Base-by-base conservation (phyloP, 2,113 vertebrate genomes). In the Laticauda laticaudata region DNA sequence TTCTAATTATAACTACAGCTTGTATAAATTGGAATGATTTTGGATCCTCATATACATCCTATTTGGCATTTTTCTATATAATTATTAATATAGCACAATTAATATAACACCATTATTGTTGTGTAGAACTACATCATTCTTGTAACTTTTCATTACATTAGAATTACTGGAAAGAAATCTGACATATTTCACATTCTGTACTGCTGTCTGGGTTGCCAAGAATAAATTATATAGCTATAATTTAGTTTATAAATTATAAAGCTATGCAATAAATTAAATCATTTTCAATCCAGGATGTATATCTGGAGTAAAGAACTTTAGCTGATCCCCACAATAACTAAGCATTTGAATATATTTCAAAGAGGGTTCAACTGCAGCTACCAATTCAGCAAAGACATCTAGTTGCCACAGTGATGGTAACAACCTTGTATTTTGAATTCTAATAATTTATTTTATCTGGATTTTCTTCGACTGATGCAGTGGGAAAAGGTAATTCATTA, bases 371-470 rank as follows among this genome's bases (percentile, higher is more conserved):
- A 21, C 29, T 64, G 12, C 55, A 93, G n/a, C 39, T 11, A 48
- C n/a, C 23, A 45, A 64, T 87, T 90, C 48, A 90, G 23, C 45
- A 90, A 87, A 90, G 75, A 48, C 61, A 45, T 56, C 75, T 57
- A 90, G 85, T 43, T 86, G 88, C 61, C 48, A 87, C 90, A 81
- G 34, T 2, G 56, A 54, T 24, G 21, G 88, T 54, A 92, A 90
- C 57, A 59, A 90, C 5, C 12, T 59, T 86, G 88, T 4, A 56
- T n/a, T 86, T 53, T 51, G 56, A 93, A 53, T 90, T 91, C 75
- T 89, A 91, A 59, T 29, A 93, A 51, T 4, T 48, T 90, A 11
- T 8, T 90, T 24, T 93, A 89, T 55, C 89, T 94, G 20, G 15
- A 91, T 88, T 2, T 3, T 23, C n/a, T 90, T 12, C 0, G 5